Percentiles rank a stretch among this genome's conserved stretches.
Conservation (phyloP, 1,140 invertebrate genomes). For the Lepidurus packardi region DNA sequence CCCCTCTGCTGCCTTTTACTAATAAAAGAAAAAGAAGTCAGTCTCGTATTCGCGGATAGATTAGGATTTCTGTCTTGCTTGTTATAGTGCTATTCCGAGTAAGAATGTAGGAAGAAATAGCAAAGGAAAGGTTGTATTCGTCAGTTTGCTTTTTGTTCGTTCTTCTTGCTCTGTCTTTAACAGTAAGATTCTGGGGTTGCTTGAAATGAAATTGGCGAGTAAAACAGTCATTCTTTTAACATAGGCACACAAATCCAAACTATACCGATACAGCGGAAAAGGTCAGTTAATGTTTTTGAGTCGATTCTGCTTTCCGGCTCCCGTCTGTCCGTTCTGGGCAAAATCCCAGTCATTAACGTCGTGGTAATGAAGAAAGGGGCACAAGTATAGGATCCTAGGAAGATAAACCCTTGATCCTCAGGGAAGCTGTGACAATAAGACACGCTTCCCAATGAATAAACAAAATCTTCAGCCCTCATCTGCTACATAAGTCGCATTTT, state of each 20-base stretch:
- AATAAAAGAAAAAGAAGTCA: too few species aligned
- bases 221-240: neutral
- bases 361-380: neutral
- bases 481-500: neutral
- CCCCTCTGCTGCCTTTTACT: neutral
- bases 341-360: conserved; percentile 15
- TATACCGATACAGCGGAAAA: too few species aligned
- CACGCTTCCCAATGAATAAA: conserved; percentile 8
- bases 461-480: conserved; percentile 18
- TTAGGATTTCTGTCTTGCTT: neutral
- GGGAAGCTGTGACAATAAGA: conserved; percentile 13
- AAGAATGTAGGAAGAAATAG: neutral
- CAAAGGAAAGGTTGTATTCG: neutral
- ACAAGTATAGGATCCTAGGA: neutral
- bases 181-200: neutral
- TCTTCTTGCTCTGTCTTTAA: neutral
- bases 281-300: neutral
- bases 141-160: neutral
- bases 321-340: neutral
- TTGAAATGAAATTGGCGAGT: neutral
- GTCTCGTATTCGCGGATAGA: too few species aligned
- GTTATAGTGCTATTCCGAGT: neutral
- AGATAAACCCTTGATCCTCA: neutral
- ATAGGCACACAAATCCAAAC: too few species aligned
- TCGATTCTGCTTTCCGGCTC: neutral